Evolutionary conservation across 2,113 vertebrate species (phyloP).

Genomic region (Stercorarius parasiticus): DNA sequence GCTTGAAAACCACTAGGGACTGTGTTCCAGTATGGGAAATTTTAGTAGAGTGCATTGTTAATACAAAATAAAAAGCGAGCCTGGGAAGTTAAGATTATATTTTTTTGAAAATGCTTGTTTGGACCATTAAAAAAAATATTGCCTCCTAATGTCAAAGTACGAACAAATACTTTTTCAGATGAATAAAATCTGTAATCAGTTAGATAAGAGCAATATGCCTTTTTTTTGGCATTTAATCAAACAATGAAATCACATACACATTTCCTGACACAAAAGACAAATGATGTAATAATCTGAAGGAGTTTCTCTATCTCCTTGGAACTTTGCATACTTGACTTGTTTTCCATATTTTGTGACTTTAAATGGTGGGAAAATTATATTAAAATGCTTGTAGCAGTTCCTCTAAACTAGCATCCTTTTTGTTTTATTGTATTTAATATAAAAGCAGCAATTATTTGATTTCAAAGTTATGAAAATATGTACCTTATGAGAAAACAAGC

Average conservation of each 20-base stretch:
- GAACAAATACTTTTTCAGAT: conserved; percentile 78
- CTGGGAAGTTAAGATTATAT: conserved; percentile 68
- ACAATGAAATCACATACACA: conserved; percentile 88
- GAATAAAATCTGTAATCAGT: conserved; percentile 89
- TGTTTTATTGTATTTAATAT: conserved; percentile 97
- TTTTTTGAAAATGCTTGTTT: conserved; percentile 68
- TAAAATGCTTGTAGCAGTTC: conserved; percentile 94
- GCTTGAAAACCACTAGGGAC: conserved; percentile 72
- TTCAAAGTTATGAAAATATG: conserved; percentile 99
- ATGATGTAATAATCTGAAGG: conserved; percentile 88
- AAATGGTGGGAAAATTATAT: conserved; percentile 88
- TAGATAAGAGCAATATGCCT: conserved; percentile 87
- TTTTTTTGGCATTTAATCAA: conserved; percentile 94
- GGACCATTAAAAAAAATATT: conserved; percentile 65
- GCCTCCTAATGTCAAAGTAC: conserved; percentile 73
- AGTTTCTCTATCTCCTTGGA: conserved; percentile 89
- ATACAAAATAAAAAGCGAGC: conserved; percentile 73
- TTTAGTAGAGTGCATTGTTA: conserved; percentile 70
- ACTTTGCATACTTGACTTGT: conserved; percentile 88
- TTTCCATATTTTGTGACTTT: conserved; percentile 85
- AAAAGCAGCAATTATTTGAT: conserved; percentile 99
- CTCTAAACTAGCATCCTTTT: conserved; percentile 90
- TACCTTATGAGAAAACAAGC: conserved; percentile 99
- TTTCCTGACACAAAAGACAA: conserved; percentile 89
- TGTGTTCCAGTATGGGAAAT: conserved; percentile 69